phyloP scores from a whole-genome alignment of 2,113 vertebrate species.

The Hemichromis elongatus region DNA sequence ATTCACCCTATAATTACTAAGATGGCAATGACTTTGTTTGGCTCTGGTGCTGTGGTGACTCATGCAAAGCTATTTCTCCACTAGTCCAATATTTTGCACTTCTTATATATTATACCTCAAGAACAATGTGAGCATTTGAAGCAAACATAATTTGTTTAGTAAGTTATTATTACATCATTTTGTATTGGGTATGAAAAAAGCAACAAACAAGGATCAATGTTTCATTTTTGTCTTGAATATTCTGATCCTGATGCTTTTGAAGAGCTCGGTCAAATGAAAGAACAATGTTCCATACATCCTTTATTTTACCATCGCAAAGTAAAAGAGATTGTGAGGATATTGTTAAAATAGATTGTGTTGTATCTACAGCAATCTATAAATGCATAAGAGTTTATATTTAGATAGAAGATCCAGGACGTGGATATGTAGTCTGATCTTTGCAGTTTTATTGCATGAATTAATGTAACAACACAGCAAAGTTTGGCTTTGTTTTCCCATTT shows the following conservation, averaged over 20 bases:
- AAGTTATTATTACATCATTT: not conserved
- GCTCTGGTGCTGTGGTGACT: not conserved
- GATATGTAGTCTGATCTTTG: not conserved
- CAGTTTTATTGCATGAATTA: not conserved
- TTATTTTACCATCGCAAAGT: not conserved
- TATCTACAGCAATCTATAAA: not conserved
- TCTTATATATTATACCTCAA: not conserved
- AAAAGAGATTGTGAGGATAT: not conserved
- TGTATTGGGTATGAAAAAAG: not conserved
- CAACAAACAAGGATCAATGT: not conserved
- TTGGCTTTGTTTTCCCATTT: not conserved
- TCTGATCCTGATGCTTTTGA: not conserved
- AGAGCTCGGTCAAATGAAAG: not conserved
- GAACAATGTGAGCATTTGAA: not conserved
- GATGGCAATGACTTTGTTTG: not conserved
- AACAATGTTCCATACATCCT: not conserved
- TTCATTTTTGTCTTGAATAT: not conserved
- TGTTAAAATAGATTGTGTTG: not conserved
- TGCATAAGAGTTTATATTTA: not conserved
- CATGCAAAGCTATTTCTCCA: not conserved
- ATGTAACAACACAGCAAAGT: not conserved
- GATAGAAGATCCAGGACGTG: not conserved
- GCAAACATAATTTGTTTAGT: not conserved
- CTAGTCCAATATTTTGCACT: not conserved
- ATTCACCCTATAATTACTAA: conserved; percentile 9